A percentile compares a stretch with the other conserved stretches of the same genome.
Conservation (phyloP, 2,797 vertebrate genomes). For the Manis crassicaudata region DNA sequence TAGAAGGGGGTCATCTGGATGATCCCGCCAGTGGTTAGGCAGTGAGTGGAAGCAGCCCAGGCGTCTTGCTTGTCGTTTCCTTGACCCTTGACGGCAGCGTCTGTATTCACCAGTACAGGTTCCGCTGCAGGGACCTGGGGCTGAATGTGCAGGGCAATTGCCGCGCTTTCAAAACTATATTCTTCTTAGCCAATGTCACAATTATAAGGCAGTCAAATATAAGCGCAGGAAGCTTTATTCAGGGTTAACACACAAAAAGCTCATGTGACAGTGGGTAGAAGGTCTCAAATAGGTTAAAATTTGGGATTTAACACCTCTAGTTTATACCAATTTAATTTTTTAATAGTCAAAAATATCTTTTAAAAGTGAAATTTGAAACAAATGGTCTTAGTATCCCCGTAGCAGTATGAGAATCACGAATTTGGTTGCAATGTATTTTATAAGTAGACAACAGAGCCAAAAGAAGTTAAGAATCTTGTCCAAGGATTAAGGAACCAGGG, state of each 20-base stretch:
- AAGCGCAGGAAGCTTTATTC: not conserved
- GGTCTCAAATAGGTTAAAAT: not conserved
- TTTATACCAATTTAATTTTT: not conserved
- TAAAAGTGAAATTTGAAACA: not conserved
- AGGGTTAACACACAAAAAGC: not conserved
- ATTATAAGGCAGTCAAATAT: not conserved
- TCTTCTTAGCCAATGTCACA: not conserved
- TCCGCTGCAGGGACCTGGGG: not conserved
- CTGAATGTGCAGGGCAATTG: constrained; percentile 1
- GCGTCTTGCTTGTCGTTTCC: not conserved
- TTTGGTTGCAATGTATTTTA: not conserved
- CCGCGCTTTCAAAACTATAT: not conserved
- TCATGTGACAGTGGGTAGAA: not conserved
- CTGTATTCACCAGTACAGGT: not conserved
- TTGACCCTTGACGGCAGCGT: not conserved
- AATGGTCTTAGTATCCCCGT: not conserved
- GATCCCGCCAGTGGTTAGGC: not conserved
- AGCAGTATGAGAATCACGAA: not conserved
- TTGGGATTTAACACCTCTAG: not conserved
- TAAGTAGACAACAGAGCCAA: not conserved
- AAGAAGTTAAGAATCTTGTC: not conserved
- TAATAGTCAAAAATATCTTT: not conserved
- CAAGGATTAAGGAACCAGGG: not conserved
- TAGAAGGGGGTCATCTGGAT: not conserved
- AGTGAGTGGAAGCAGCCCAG: not conserved